phyloP scores from a whole-genome alignment of 2,113 vertebrate species.

The Myotis lucifugus region DNA sequence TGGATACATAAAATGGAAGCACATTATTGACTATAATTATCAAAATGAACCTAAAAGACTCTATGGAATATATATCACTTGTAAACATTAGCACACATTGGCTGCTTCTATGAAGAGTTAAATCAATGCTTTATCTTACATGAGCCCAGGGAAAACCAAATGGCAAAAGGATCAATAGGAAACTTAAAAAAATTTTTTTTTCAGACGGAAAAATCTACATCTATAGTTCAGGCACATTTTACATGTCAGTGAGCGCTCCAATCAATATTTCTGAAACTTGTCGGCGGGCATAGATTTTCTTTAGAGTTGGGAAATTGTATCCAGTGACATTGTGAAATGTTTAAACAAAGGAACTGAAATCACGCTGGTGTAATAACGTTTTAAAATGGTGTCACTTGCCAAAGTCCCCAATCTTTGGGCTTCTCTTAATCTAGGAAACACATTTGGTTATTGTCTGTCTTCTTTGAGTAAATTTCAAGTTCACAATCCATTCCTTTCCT shows the following conservation, averaged over 20 bases:
- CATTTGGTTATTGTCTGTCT: not conserved
- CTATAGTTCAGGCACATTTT: constrained; percentile 72
- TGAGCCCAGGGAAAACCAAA: constrained; percentile 71
- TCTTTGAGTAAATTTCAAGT: not conserved
- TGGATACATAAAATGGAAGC: not conserved
- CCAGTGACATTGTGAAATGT: constrained; percentile 49
- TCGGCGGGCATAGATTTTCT: constrained; percentile 72
- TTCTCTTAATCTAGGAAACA: not conserved
- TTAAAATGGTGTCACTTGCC: not conserved
- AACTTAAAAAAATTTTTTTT: constrained; percentile 26
- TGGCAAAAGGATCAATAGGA: constrained; percentile 66
- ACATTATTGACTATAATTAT: not conserved
- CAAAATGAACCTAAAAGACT: constrained; percentile 20
- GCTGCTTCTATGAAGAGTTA: constrained; percentile 31
- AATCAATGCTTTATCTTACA: constrained; percentile 48
- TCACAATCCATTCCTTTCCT: not conserved
- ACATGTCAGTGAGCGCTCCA: constrained; percentile 69
- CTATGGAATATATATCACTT: not conserved
- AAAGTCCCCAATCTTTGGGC: not conserved
- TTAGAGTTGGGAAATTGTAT: constrained; percentile 55
- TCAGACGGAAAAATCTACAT: constrained; percentile 46
- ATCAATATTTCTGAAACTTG: constrained; percentile 77
- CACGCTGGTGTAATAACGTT: not conserved
- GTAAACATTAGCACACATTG: constrained; percentile 8
- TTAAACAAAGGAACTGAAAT: constrained; percentile 34